Percentiles rank a stretch among this genome's conserved stretches.
Evolutionary conservation across 2,113 vertebrate species (phyloP).

Genomic region (Steatornis caripensis): DNA sequence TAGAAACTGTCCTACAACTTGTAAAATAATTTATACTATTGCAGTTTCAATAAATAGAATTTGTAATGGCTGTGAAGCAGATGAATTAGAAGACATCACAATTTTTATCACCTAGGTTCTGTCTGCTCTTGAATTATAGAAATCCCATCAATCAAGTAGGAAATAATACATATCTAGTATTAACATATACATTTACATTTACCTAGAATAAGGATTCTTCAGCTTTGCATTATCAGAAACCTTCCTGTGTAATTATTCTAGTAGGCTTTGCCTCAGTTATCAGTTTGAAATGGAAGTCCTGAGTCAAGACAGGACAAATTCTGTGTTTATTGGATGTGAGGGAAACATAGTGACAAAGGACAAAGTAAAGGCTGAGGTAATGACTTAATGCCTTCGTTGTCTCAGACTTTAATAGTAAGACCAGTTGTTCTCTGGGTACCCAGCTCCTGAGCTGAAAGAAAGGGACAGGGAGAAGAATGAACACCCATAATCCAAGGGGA

Average conservation of each 20-base stretch:
- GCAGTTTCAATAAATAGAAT: background rate
- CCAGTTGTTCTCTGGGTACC: fast-evolving
- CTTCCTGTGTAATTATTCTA: background rate
- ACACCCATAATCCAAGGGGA: fast-evolving
- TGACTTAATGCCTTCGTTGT: background rate
- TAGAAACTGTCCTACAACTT: background rate
- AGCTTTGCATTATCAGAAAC: background rate
- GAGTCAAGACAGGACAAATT: background rate
- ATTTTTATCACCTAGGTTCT: background rate
- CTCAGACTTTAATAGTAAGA: background rate
- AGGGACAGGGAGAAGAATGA: background rate
- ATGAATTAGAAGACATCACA: background rate
- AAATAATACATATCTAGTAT: background rate
- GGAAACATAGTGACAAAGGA: background rate
- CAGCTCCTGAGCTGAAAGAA: background rate
- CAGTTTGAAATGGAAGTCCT: background rate
- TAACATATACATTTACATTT: background rate
- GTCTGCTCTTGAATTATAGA: background rate
- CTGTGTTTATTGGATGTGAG: background rate
- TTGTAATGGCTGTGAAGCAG: background rate
- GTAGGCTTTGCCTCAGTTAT: background rate
- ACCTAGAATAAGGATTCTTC: background rate
- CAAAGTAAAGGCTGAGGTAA: background rate
- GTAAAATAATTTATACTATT: background rate
- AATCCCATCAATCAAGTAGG: background rate